Percentiles rank a stretch among this genome's conserved stretches.
phyloP scores from a whole-genome alignment of 2,797 vertebrate genomes.

The Catamblyrhynchus diadema region DNA sequence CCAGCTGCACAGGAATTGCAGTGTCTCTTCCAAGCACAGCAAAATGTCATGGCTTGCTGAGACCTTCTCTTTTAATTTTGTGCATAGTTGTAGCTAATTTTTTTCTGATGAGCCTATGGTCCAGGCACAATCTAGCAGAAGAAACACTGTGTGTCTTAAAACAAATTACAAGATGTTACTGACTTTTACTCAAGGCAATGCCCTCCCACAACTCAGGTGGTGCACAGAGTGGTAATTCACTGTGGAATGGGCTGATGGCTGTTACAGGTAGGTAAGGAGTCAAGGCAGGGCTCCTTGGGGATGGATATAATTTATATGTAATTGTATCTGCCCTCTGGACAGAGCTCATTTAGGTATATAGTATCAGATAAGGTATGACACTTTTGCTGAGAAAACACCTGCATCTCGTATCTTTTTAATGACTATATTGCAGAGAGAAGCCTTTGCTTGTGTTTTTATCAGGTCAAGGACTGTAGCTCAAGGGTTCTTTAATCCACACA shows the following conservation, averaged over 20 bases:
- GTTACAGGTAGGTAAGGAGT: neutral
- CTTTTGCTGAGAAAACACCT: neutral
- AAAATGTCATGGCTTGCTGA: neutral
- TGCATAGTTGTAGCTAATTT: neutral
- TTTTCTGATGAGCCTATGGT: neutral
- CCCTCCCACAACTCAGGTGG: neutral
- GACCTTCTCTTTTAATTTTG: neutral
- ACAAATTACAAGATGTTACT: neutral
- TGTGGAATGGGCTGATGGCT: neutral
- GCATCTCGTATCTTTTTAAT: neutral
- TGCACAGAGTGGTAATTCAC: neutral
- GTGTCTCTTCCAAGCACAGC: neutral
- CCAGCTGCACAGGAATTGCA: neutral
- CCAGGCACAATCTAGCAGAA: neutral
- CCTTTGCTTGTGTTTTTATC: neutral
- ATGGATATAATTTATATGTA: neutral
- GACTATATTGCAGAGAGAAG: neutral
- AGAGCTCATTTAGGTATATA: neutral
- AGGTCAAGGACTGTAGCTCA: neutral
- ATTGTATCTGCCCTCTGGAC: neutral
- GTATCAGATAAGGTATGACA: neutral
- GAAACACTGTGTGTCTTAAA: neutral
- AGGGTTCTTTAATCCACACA: neutral
- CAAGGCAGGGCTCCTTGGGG: neutral
- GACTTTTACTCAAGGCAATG: neutral